phyloP scores from a whole-genome alignment of 2,888 invertebrate genomes.

The Drosophila suboccidentalis region DNA sequence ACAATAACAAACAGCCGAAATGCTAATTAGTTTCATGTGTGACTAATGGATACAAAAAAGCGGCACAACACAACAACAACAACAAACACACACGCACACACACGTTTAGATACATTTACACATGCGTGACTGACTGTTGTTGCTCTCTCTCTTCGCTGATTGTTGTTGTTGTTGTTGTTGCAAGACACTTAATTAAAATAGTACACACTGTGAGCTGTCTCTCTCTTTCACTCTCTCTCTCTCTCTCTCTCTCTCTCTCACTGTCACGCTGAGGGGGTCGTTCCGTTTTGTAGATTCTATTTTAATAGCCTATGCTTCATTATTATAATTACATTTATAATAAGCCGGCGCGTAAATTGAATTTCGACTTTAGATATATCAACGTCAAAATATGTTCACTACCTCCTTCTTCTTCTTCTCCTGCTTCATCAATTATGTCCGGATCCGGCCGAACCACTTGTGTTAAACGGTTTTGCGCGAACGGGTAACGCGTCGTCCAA shows the following conservation, averaged over 20 bases:
- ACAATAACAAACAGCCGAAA: slow-evolving; percentile 82
- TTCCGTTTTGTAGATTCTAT: slow-evolving; percentile 46
- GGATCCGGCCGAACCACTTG: slow-evolving; percentile 57
- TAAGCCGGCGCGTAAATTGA: slow-evolving; percentile 68
- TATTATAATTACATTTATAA: slow-evolving; percentile 75
- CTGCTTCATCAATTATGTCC: slow-evolving; percentile 6
- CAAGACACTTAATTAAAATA: slow-evolving; percentile 81
- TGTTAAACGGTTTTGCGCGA: slow-evolving; percentile 63
- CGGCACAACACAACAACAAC: slow-evolving; percentile 55
- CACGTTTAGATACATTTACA: slow-evolving; percentile 51
- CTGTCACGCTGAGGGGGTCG: slow-evolving; percentile 67
- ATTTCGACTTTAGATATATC: slow-evolving; percentile 58
- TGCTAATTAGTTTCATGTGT: slow-evolving; percentile 83
- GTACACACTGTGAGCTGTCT: slow-evolving; percentile 59
- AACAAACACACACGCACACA: slow-evolving; percentile 20
- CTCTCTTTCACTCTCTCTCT: slow-evolving; percentile 4
- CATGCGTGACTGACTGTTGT: slow-evolving; percentile 56
- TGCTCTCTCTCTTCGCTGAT: slow-evolving; percentile 26
- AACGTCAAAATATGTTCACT: slow-evolving; percentile 39
- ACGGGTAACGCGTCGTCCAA: slow-evolving; percentile 44
- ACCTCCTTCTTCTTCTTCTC: slow-evolving; percentile 1
- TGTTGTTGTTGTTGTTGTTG: slow-evolving; percentile 32
- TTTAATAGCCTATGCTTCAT: slow-evolving; percentile 68
- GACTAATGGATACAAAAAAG: slow-evolving; percentile 80
- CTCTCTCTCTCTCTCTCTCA: neutral